Conservation (phyloP, 2,888 invertebrate species). For the Stegana nigrithorax region DNA sequence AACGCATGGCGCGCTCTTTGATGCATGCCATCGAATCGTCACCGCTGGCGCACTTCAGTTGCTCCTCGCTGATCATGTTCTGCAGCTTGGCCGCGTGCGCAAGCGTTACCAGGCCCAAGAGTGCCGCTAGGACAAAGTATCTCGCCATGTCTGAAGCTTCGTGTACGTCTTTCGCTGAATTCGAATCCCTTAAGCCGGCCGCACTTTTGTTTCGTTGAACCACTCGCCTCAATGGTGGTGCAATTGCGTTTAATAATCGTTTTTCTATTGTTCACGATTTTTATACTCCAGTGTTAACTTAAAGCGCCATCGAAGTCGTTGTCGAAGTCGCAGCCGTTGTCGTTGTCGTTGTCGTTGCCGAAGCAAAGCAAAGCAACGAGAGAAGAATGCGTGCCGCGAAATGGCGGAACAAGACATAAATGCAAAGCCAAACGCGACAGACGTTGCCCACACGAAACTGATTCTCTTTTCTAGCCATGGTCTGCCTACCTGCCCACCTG, state of each 20-base stretch:
- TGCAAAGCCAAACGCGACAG: slow-evolving; percentile 28
- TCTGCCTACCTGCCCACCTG: too few relatives aligned
- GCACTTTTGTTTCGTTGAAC: too few relatives aligned
- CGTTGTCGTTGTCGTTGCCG: slow-evolving; percentile 29
- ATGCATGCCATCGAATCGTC: slow-evolving; percentile 84
- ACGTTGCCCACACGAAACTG: slow-evolving; percentile 8
- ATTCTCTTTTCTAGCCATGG: too few relatives aligned
- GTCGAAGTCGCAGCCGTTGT: slow-evolving; percentile 18
- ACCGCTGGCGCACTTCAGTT: slow-evolving; percentile 79
- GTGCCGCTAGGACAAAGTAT: slow-evolving; percentile 67
- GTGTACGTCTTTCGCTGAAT: too few relatives aligned
- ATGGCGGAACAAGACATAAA: slow-evolving; percentile 59
- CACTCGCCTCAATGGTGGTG: slow-evolving; percentile 64
- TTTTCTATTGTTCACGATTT: slow-evolving; percentile 68
- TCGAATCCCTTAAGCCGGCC: too few relatives aligned
- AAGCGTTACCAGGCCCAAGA: slow-evolving; percentile 73
- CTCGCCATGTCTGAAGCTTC: slow-evolving; percentile 54
- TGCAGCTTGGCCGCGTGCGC: slow-evolving; percentile 73
- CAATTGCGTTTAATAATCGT: slow-evolving; percentile 68
- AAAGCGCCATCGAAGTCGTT: slow-evolving; percentile 14
- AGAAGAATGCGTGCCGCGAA: slow-evolving; percentile 30
- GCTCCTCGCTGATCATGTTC: slow-evolving; percentile 81
- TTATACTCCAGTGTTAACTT: slow-evolving; percentile 63
- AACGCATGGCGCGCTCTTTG: slow-evolving; percentile 84
- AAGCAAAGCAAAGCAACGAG: slow-evolving; percentile 25